Percentiles rank a stretch among this genome's conserved stretches.
phyloP scores from a whole-genome alignment of 2,888 invertebrate genomes.

The Nymphalis polychloros region DNA sequence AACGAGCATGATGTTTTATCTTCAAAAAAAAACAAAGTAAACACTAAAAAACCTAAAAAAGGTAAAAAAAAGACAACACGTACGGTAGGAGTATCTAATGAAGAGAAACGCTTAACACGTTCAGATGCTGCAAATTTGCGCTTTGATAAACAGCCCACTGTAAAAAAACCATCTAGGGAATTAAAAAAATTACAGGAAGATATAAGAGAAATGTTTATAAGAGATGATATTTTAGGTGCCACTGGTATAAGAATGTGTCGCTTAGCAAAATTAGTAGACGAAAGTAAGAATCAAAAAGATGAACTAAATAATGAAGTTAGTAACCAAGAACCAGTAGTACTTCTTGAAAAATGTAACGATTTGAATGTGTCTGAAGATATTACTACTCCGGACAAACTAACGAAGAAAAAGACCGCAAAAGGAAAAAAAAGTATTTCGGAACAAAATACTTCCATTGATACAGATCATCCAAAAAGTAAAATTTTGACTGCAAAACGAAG shows the following conservation, averaged over 20 bases:
- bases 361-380: slow-evolving; percentile 41
- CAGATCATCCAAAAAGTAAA: slow-evolving; percentile 39
- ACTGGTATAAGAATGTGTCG: slow-evolving; percentile 85
- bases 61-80: slow-evolving; percentile 40
- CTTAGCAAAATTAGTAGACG: slow-evolving; percentile 76
- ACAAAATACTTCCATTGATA: slow-evolving; percentile 20
- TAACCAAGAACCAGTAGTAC: slow-evolving; percentile 50
- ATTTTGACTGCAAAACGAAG: slow-evolving; percentile 30
- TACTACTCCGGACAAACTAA: slow-evolving; percentile 41
- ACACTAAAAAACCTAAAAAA: slow-evolving; percentile 38
- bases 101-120: slow-evolving; percentile 48
- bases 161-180: slow-evolving; percentile 70
- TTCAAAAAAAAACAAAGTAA: slow-evolving; percentile 25
- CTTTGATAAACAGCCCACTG: slow-evolving; percentile 40
- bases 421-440: slow-evolving; percentile 46
- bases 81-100: slow-evolving; percentile 20
- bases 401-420: slow-evolving; percentile 56
- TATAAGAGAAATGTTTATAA: slow-evolving; percentile 86
- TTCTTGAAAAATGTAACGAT: slow-evolving; percentile 58
- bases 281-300: slow-evolving; percentile 50
- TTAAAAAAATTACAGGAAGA: slow-evolving; percentile 85
- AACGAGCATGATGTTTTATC: background rate
- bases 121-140: slow-evolving; percentile 43
- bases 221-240: slow-evolving; percentile 82
- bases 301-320: slow-evolving; percentile 38